These are phyloP conservation scores for Prunella himalayana DNA, from an alignment of 2,113 vertebrate genomes.

Conservation along the genomic window DNA sequence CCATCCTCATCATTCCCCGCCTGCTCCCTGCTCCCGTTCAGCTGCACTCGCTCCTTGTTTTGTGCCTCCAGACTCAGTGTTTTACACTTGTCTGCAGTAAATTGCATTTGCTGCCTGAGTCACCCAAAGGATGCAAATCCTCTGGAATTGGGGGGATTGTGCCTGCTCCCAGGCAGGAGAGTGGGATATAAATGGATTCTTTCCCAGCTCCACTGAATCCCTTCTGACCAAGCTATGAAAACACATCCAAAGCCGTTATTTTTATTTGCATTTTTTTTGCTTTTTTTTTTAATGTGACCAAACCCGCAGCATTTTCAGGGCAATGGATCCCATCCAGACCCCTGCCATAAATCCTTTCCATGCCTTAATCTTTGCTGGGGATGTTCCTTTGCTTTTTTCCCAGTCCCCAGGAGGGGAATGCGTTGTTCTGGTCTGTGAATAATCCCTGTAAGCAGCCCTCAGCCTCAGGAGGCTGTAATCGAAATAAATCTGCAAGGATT, in stretches of 20 bases:
- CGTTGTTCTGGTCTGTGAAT: neutral
- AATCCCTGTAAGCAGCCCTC: neutral
- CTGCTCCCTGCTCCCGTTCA: neutral
- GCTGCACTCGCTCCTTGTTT: neutral
- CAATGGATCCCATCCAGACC: neutral
- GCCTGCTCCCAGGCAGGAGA: neutral
- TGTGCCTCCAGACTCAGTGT: fast-evolving
- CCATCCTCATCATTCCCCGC: neutral
- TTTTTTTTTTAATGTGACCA: neutral
- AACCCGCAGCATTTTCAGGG: neutral
- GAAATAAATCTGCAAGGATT: neutral
- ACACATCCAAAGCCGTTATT: neutral
- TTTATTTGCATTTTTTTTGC: neutral
- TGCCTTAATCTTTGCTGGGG: neutral
- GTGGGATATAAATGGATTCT: neutral
- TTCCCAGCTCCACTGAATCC: neutral
- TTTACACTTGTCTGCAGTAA: neutral
- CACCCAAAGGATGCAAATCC: conserved; percentile 38
- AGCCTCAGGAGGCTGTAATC: neutral
- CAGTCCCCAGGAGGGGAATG: neutral
- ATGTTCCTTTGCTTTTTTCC: neutral
- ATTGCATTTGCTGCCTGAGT: conserved; percentile 1
- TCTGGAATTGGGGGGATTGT: neutral
- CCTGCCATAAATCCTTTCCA: neutral
- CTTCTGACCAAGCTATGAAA: neutral